Evolutionary conservation across 30 jellyfish, hydroid and myxozoan genomes (phyloP), one percentile per base, ranked within the genome.

Genomic region (Morbakka virulenta): DNA sequence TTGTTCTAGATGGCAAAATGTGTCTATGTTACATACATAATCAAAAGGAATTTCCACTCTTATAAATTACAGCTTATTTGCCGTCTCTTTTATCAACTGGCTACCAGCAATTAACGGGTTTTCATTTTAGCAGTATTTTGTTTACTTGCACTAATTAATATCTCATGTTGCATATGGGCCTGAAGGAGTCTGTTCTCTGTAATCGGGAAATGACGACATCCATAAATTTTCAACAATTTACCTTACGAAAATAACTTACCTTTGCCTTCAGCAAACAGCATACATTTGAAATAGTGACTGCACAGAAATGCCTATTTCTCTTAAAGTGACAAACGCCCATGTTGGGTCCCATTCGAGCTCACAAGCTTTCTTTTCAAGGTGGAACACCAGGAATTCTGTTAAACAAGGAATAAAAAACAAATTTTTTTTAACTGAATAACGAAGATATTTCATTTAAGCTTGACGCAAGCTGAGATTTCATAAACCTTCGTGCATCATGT

Each of bases 311-410:
- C 95, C 97, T 31, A 89, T 50, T 35, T 89, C 95, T 28, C 25
- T 79, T 47, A 83, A 35, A 23, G 86, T 74, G 17, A 64, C 81
- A 50, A 89, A 82, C 4, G 64, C 95, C 95, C 97, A 89, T 0
- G 85, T 80, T 21, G 92, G 88, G 22, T 82, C 89, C 88, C 88
- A 83, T 26, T 50, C 50, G 64, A 28, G 33, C 74, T 82, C 95
- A 64, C 97, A 89, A 0, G 94, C 35, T 21, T 74, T 85, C 52
- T 65, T 82, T 74, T 89, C 97, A 88, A 89, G 34, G 65, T 69
- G 52, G 35, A 67, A 62, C 30, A 89, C 22, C 23, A 89, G 28
- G 66, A 82, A 89, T 26, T 66, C 97, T 89, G 64, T 0, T 50
- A 64, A 26, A 26, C 23, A 13, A n/a, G 64, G 28, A 35, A 27